Evolutionary conservation across 1,140 invertebrate genomes (phyloP), one percentile per base, ranked within the genome.

Genomic region (Coptotermes formosanus): DNA sequence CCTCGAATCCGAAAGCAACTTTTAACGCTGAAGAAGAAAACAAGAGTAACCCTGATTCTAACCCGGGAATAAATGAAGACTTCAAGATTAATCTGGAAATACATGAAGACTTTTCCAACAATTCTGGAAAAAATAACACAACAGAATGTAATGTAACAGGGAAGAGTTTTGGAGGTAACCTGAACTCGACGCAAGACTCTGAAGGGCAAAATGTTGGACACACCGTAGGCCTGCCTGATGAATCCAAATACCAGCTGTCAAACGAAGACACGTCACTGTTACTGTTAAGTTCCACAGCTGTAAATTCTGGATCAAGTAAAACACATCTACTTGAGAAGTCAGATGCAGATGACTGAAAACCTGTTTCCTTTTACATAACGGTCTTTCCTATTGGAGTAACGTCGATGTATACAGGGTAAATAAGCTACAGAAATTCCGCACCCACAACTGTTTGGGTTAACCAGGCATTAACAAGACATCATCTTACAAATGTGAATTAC

Each of bases 341-440:
- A 75, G 64, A 75, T 12, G 64, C n/a, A n/a, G 64, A 75, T 75
- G 64, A 75, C 64, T 75, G 64, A 75, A 75, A n/a, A 30, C 9
- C 30, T n/a, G 21, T 25, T n/a, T 75, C 8, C 8, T 64, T 75
- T n/a, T 3, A 30, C 3, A 75, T 9, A 75, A 75, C 30, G 1
- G 19, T 19, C 25, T 19, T 23, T 75, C n/a, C 2, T 14, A 25
- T n/a, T n/a, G 25, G 25, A 75, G n/a, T 75, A 1, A 25, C n/a
- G 64, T 30, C n/a, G n/a, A 75, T 75, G 64, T 25, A 75, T 75
- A 75, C 64, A 75, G 64, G 64, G 64, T 75, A 75, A 75, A 75
- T 30, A 30, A 75, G 16, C 64, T 75, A 75, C 64, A 75, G 64
- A 30, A 75, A 75, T 75, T 30, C n/a, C 2, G 4, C 7, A 75